Evolutionary conservation across 2,113 vertebrate genomes (phyloP), one percentile per base, ranked within the genome.

Genomic region (Misgurnus anguillicaudatus): DNA sequence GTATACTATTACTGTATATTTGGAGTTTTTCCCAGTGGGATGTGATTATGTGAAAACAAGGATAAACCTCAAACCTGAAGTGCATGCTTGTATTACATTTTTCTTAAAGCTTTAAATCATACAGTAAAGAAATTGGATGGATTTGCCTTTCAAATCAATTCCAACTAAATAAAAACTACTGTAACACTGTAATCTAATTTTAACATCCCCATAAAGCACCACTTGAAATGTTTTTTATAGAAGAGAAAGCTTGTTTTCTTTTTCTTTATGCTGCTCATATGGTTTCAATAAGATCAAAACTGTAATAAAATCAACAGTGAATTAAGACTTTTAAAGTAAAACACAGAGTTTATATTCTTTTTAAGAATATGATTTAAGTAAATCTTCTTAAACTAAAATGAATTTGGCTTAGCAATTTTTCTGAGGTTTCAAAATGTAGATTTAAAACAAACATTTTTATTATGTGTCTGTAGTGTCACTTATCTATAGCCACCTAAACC

Each of bases 241-340:
- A 31, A 63, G 13, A 24, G 62, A 57, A 70, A 65, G 62, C 17
- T 64, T 74, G 80, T 80, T 84, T 86, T 64, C 83, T 77, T 78
- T 65, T 66, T 41, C 45, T 64, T 57, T 42, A 31, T 31, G 24
- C 24, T 73, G 75, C 57, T 72, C 84, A 84, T 64, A 57, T 87
- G 78, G 67, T 87, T 80, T 82, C 69, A 85, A 71, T 84, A 72
- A 85, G 68, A 73, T 51, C 41, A 55, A 75, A 78, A 80, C 66
- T 80, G 16, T 3, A 62, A 24, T 47, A 38, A 63, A 39, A 83
- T n/a, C n/a, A 3, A 31, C 24, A 31, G 24, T 31, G 24, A 31
- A n/a, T n/a, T n/a, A n/a, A n/a, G n/a, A n/a, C n/a, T n/a, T n/a
- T n/a, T n/a, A n/a, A n/a, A n/a, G n/a, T n/a, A n/a, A n/a, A n/a